Base-by-base conservation (phyloP, 2,888 invertebrate genomes). In the Athalia rosae region DNA sequence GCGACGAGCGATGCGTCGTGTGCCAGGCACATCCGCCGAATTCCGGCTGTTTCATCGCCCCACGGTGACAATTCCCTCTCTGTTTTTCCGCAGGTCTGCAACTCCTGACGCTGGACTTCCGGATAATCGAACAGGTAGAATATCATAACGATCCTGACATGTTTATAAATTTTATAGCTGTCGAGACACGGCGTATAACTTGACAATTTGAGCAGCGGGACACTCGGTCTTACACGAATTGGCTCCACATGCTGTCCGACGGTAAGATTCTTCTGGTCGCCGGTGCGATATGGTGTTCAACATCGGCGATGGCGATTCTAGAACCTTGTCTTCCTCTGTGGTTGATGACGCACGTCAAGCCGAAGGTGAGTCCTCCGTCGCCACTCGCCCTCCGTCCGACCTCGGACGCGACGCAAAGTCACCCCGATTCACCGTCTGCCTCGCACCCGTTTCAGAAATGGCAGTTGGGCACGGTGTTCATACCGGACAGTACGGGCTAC, bases 321-420 rank as follows among this genome's bases (percentile, higher is more conserved):
- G 97, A 97, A 86, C 95, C 96, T 0, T 95, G 95, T 79, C 91
- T 97, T 13, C 97, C 96, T 0, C 93, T 96, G 84, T 97, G 96
- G 96, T 89, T 96, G 59, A 92, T 95, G 87, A 92, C 92, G 11
- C 93, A 92, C 77, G 91, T 95, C 81, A 91, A 93, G 81, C 94
- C 94, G 0, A 90, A 91, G 92, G 93, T 93, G 85, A 83, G 83
- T 77, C 28, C 28, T 2, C 28, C 28, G 28, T 28, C 41, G 48
- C 7, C 50, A 13, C 43, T 6, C 6, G 63, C 61, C 50, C 13
- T 28, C 48, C 67, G 41, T 53, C 47, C 41, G 8, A 41, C 45
- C 53, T 73, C 11, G 58, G 56, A 45, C 41, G n/a, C n/a, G 28
- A 28, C 28, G 28, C 2, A 28, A 28, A 28, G 1, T 28, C 28